A percentile compares a stretch with the other conserved stretches of the same genome.
phyloP scores from a whole-genome alignment of 2,797 vertebrate genomes.

The Glyptemys insculpta region DNA sequence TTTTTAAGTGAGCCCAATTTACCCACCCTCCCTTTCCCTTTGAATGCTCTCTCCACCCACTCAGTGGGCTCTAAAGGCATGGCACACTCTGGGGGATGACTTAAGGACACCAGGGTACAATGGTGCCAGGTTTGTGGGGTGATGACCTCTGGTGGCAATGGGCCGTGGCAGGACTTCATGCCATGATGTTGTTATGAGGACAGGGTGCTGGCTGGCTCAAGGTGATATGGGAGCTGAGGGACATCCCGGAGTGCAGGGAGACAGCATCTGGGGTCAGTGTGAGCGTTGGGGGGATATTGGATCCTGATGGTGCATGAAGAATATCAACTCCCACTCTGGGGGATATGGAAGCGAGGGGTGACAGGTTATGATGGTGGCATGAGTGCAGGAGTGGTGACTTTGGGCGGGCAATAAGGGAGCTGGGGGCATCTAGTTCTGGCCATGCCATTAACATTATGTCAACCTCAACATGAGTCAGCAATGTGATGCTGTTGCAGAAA shows the following conservation, averaged over 20 bases:
- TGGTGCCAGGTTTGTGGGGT: no score
- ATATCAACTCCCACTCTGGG: background rate
- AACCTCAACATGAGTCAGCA: background rate
- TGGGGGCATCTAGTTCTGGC: background rate
- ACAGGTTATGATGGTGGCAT: background rate
- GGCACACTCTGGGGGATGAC: background rate
- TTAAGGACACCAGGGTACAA: no score
- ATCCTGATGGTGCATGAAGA: background rate
- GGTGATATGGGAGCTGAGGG: background rate
- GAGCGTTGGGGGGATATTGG: background rate
- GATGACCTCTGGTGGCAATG: no score
- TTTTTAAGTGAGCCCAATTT: background rate
- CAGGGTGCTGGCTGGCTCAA: background rate
- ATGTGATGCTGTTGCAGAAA: background rate
- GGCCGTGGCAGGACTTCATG: background rate
- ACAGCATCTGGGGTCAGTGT: background rate
- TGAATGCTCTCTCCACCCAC: background rate
- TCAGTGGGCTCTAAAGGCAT: background rate
- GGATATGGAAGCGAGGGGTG: background rate
- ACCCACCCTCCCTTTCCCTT: background rate
- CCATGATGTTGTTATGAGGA: background rate
- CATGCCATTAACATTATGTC: background rate
- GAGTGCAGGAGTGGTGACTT: background rate
- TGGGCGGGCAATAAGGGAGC: background rate
- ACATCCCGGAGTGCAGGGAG: background rate